Percentiles rank a stretch among this genome's conserved stretches.
Conservation (phyloP, 2,888 invertebrate species). For the Theretra japonica region DNA sequence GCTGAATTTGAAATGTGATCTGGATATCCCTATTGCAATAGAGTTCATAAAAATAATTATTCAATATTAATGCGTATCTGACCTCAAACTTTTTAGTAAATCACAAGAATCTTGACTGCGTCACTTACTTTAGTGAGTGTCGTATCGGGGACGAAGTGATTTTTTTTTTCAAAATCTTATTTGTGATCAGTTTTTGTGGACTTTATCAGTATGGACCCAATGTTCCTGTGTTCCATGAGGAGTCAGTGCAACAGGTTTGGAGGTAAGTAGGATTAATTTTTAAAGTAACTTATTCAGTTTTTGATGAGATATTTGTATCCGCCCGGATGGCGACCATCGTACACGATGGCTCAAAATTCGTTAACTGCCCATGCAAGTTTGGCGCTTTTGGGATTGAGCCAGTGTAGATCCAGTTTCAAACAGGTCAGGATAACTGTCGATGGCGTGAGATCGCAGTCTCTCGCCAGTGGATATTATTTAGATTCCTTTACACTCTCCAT, state of each 20-base stretch:
- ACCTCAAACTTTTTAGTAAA: not conserved
- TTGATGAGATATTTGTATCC: not conserved
- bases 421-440: too few relatives aligned
- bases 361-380: too few relatives aligned
- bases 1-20: not conserved
- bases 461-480: too few relatives aligned
- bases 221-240: conserved; percentile 51
- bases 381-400: too few relatives aligned
- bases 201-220: conserved; percentile 48
- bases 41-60: not conserved
- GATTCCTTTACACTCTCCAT: too few relatives aligned
- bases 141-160: not conserved
- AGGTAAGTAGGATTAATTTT: conserved; percentile 33
- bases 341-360: too few relatives aligned
- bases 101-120: not conserved
- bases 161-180: conserved; percentile 13
- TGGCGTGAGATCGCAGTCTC: too few relatives aligned
- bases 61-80: not conserved
- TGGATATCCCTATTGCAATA: too few relatives aligned
- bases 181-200: not conserved
- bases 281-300: not conserved
- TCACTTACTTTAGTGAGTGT: not conserved
- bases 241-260: conserved; percentile 61
- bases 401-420: too few relatives aligned
- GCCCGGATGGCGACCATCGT: too few relatives aligned